A percentile compares a stretch with the other conserved stretches of the same genome.
Conservation (phyloP, 2,888 invertebrate genomes). For the Osmoderma eremita region DNA sequence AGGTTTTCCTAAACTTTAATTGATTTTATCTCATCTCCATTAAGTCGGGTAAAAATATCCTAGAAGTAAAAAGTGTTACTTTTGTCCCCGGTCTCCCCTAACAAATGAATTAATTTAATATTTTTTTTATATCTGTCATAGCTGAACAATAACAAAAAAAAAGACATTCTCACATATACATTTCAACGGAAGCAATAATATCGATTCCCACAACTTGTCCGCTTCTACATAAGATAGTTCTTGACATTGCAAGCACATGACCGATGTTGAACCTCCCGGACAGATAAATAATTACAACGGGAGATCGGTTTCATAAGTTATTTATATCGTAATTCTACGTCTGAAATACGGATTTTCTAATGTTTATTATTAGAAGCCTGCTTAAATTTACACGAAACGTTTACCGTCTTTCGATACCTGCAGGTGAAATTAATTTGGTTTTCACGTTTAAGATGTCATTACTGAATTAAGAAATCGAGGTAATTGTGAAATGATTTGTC, state of each 20-base stretch:
- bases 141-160: too few species aligned
- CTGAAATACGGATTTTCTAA: constrained; percentile 10
- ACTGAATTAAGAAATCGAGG: neutral
- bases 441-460: neutral
- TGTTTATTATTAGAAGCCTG: constrained; percentile 12
- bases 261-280: constrained; percentile 24
- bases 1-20: too few species aligned
- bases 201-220: constrained; percentile 11
- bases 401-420: constrained; percentile 1
- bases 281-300: constrained; percentile 24
- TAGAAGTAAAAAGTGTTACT: too few species aligned
- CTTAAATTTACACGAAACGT: constrained; percentile 15
- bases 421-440: constrained; percentile 4
- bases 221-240: neutral
- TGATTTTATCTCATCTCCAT: too few species aligned
- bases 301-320: constrained; percentile 13
- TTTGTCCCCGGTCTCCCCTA: too few species aligned
- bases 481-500: neutral
- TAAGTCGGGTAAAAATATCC: too few species aligned
- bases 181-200: constrained; percentile 11
- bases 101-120: too few species aligned
- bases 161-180: neutral
- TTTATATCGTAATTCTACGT: constrained; percentile 20
- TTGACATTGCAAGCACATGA: constrained; percentile 25
- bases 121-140: too few species aligned